Base-by-base conservation (phyloP, 2,113 vertebrate species). In the Ailurus styani region DNA sequence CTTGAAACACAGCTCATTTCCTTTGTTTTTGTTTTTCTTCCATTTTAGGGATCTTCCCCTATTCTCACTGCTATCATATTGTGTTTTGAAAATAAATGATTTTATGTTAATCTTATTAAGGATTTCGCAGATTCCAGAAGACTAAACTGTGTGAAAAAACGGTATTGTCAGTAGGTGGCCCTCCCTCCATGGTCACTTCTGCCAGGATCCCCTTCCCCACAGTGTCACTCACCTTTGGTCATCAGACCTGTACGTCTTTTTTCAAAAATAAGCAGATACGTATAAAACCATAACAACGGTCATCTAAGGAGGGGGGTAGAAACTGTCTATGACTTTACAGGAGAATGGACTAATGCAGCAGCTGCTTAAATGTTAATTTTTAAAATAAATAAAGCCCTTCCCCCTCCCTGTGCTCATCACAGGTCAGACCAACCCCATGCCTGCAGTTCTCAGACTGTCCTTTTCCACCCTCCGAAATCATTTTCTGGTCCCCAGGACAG, bases 331-430 rank as follows among this genome's bases (percentile, higher is more conserved):
- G 34, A 14, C 52, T 50, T 73, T 78, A 27, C 47, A 77, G 82
- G 87, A 70, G 45, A n/a, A 20, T 6, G 10, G 64, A 9, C n/a
- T 25, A 5, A n/a, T 5, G 13, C 8, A 42, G 70, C 40, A 42
- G 62, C 54, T 7, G 14, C 34, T 3, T 31, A 45, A 29, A 31
- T 21, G 27, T 8, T n/a, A 11, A 27, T 68, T 82, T 21, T 21
- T 7, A n/a, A 87, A 62, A 31, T 57, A 29, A 60, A 45, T 29
- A 47, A 75, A 45, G 21, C 52, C 1, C 55, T 21, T 21, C 25
- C 70, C 23, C 9, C 15, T 0, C 6, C n/a, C n/a, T n/a, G 23
- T 4, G 31, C 40, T 11, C 1, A 0, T 20, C 18, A 1, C 11
- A 21, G 55, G 40, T 31, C 55, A 52, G 42, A 23, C 9, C 10